Evolutionary conservation across 2,113 vertebrate genomes (phyloP), one percentile per base, ranked within the genome.

Genomic region (Brachypteracias leptosomus): DNA sequence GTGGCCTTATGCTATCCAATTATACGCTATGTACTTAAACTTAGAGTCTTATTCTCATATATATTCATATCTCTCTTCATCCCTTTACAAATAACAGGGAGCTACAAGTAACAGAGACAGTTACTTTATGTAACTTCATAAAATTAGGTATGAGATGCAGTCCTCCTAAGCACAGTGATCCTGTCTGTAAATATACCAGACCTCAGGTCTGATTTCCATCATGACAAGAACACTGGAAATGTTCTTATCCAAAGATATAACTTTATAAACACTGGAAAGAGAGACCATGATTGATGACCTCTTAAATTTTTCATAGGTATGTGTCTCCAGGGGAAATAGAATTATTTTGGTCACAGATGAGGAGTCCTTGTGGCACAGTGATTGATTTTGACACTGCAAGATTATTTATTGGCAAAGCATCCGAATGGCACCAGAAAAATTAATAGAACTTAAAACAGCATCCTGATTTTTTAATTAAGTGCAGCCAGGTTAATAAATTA

Each of bases 221-320:
- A 0, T 73, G 68, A 58, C 38, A 76, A 85, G 54, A 90, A 46
- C 28, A 29, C 54, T 90, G 49, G 88, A 75, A 96, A 79, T 46
- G 20, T 86, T 94, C 79, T 84, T 85, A 47, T 65, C 47, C 57
- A 89, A 81, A 75, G 66, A 35, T 52, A 52, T 16, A 61, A 62
- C 16, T 68, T 81, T 70, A 33, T 75, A 85, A 88, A 88, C 31
- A 76, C 28, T 49, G 63, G 15, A 78, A 86, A 78, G 65, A 84
- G 52, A 85, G 18, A 38, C n/a, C 0, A 1, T 79, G 95, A 97
- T 38, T 79, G 87, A 91, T 90, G 59, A 46, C 46, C 46, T 82
- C 84, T 66, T 96, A 52, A 95, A 95, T 96, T 96, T 94, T 91
- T 96, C 76, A 90, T 83, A 73, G 55, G 38, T 81, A 59, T 52